phyloP scores from a whole-genome alignment of 2,113 vertebrate species.

The Oenanthe melanoleuca region DNA sequence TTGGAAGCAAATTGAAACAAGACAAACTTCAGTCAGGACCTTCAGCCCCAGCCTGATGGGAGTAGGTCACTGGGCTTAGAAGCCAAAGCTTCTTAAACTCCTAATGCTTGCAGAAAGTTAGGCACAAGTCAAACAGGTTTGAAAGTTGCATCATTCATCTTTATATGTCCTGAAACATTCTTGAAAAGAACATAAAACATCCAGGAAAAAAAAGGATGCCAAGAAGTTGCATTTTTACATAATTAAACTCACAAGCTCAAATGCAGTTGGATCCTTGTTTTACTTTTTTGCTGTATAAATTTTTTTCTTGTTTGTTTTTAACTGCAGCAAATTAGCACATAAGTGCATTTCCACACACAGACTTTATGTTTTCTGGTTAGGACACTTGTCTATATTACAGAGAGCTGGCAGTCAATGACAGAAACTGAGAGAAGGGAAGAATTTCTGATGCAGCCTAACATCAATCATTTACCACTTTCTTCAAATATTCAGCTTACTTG shows the following conservation, averaged over 20 bases:
- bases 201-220: neutral
- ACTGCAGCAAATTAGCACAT: neutral
- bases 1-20: neutral
- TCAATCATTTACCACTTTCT: neutral
- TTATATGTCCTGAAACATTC: neutral
- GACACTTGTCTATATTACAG: neutral
- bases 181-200: neutral
- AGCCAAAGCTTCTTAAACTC: neutral
- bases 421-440: neutral
- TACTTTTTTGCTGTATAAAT: neutral
- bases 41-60: neutral
- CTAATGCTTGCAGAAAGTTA: rapidly evolving
- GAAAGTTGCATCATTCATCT: neutral
- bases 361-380: neutral
- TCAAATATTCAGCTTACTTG: constrained; percentile 4
- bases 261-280: neutral
- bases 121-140: neutral
- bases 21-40: neutral
- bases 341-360: neutral
- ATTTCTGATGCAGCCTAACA: neutral
- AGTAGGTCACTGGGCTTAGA: neutral
- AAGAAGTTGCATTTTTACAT: neutral
- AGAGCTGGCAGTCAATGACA: neutral
- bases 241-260: neutral
- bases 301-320: neutral